Evolutionary conservation across 1,140 invertebrate species (phyloP).

Genomic region (Tenebrio molitor): DNA sequence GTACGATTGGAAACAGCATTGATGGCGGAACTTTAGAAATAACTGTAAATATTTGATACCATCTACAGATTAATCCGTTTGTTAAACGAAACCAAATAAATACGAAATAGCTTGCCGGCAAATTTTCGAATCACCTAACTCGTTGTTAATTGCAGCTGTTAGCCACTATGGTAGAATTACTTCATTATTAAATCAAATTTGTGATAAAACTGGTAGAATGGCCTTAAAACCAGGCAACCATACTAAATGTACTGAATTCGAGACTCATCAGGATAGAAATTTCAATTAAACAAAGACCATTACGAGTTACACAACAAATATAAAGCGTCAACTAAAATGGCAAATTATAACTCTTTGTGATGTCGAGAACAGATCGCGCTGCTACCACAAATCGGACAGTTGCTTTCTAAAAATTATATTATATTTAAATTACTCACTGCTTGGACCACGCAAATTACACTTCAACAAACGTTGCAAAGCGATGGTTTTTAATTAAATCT

Average conservation of each 20-base stretch:
- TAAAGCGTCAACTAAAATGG: constrained; percentile 4
- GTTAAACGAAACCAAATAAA: not conserved
- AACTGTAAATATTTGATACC: constrained; percentile 29
- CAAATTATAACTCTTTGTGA: not conserved
- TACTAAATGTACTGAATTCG: not conserved
- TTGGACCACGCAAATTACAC: no score
- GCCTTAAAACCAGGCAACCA: not conserved
- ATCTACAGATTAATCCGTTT: constrained; percentile 21
- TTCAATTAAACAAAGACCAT: constrained; percentile 11
- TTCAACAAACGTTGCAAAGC: no score
- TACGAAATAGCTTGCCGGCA: not conserved
- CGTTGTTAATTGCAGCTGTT: no score
- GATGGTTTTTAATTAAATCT: no score
- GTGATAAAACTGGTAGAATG: not conserved
- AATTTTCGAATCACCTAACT: no score
- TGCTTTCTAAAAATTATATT: no score
- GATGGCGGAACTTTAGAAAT: not conserved
- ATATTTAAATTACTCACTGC: no score
- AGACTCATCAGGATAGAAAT: constrained; percentile 4
- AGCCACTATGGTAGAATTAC: no score
- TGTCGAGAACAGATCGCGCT: not conserved
- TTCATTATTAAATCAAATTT: no score
- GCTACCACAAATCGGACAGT: no score
- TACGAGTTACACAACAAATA: constrained; percentile 5
- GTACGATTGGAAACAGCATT: not conserved